Evolutionary conservation across 2,113 vertebrate species (phyloP).

Genomic region (Oceanodroma tethys): DNA sequence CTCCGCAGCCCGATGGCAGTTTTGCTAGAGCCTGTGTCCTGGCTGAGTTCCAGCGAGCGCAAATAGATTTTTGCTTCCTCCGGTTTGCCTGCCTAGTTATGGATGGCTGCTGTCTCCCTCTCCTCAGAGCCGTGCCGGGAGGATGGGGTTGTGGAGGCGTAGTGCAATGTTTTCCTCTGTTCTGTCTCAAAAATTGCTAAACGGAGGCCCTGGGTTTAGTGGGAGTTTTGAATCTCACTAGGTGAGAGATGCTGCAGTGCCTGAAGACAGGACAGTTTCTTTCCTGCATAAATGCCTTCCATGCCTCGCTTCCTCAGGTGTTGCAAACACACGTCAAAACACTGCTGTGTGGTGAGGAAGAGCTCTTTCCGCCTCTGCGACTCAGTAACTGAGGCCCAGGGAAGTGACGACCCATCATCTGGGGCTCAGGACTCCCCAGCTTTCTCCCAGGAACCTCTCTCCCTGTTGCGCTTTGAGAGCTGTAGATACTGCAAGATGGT

Average conservation of each 20-base stretch:
- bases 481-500: not conserved
- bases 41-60: not conserved
- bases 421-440: not conserved
- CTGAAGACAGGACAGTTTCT: not conserved
- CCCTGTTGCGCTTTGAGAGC: not conserved
- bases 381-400: not conserved
- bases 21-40: not conserved
- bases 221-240: not conserved
- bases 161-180: not conserved
- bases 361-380: not conserved
- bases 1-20: not conserved
- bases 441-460: not conserved
- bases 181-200: not conserved
- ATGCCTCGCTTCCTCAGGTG: not conserved
- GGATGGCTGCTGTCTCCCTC: not conserved
- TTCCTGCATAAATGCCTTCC: not conserved
- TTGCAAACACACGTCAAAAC: not conserved
- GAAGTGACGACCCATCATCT: not conserved
- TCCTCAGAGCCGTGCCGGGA: not conserved
- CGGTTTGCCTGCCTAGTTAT: not conserved
- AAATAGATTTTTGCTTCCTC: not conserved
- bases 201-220: not conserved
- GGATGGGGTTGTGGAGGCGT: not conserved
- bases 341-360: accelerated
- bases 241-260: not conserved